Evolutionary conservation across 2,797 vertebrate genomes (phyloP), one percentile per base, ranked within the genome.

Genomic region (Malurus leucopterus): DNA sequence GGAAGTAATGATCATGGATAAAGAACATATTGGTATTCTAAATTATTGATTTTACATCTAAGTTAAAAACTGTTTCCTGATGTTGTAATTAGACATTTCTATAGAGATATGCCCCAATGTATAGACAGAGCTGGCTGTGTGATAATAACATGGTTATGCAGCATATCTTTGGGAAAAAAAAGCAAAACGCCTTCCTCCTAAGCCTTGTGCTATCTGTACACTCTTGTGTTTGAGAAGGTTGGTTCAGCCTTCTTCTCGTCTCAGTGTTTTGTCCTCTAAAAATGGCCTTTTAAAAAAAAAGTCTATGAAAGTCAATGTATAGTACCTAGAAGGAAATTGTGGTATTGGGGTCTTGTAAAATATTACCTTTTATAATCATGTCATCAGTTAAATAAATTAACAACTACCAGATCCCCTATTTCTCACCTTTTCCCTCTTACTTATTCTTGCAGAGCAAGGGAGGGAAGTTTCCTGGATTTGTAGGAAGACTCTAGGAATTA

Each of bases 131-230:
- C 88, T 93, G 77, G 81, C 89, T 93, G 78, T 93, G 55, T 94
- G 84, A 86, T 91, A 68, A 86, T 75, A 94, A 81, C 46, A 40
- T 79, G 88, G 47, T 94, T 94, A 74, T 90, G 67, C 38, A 77
- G 83, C 89, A 34, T 93, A 84, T 92, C 74, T 94, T 95, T 88
- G 71, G 71, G 19, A n/a, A 76, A 54, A 78, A 73, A 77, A 77
- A 40, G 6, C 3, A 7, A 32, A 51, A 68, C 4, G 47, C 76
- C 63, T 81, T 95, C 93, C 91, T 93, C 72, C 58, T 92, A 92
- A 96, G 84, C 93, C 87, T 96, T 82, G 67, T 89, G 73, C 72
- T 88, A 90, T 96, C 89, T 92, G 79, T 78, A 91, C 13, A 12
- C 55, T 84, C 29, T 87, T 93, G 40, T 80, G 75, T 90, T 86